Evolutionary conservation across 2,113 vertebrate species (phyloP).

Genomic region (Ceyx margarethae): DNA sequence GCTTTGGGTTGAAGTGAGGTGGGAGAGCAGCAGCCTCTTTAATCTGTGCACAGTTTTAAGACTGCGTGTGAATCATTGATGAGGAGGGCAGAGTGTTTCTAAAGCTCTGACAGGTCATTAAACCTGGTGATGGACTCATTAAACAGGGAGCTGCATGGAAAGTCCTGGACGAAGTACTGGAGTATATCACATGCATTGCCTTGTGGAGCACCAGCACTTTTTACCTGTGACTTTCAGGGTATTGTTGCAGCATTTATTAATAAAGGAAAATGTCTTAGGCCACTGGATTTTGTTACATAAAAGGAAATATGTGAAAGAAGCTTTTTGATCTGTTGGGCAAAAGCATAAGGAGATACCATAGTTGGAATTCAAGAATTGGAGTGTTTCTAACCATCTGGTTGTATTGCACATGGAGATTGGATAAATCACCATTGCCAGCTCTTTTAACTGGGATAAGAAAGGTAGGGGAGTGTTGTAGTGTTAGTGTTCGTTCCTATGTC

Average conservation of each 20-base stretch:
- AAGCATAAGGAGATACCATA: background rate
- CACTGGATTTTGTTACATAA: background rate
- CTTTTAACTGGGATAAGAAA: background rate
- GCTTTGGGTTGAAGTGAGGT: slow-evolving; percentile 37
- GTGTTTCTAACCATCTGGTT: background rate
- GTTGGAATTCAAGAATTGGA: background rate
- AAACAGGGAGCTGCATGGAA: slow-evolving; percentile 27
- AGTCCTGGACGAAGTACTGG: background rate
- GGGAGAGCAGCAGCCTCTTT: slow-evolving; percentile 52
- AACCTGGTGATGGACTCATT: slow-evolving; percentile 51
- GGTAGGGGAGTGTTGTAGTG: background rate
- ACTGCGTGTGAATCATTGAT: slow-evolving; percentile 58
- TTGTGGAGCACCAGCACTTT: background rate
- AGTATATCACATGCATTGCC: background rate
- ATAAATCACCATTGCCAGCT: background rate
- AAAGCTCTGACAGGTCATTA: slow-evolving; percentile 62
- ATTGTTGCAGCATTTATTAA: background rate
- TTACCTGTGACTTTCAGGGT: background rate
- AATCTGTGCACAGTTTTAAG: slow-evolving; percentile 58
- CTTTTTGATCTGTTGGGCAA: background rate
- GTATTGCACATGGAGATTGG: background rate
- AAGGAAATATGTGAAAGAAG: background rate
- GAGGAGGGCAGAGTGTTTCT: slow-evolving; percentile 54
- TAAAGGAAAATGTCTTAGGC: background rate
- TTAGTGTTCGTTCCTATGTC: background rate